Evolutionary conservation across 2,888 invertebrate genomes (phyloP), one percentile per base, ranked within the genome.

Genomic region (Caenorhabditis doughertyi): DNA sequence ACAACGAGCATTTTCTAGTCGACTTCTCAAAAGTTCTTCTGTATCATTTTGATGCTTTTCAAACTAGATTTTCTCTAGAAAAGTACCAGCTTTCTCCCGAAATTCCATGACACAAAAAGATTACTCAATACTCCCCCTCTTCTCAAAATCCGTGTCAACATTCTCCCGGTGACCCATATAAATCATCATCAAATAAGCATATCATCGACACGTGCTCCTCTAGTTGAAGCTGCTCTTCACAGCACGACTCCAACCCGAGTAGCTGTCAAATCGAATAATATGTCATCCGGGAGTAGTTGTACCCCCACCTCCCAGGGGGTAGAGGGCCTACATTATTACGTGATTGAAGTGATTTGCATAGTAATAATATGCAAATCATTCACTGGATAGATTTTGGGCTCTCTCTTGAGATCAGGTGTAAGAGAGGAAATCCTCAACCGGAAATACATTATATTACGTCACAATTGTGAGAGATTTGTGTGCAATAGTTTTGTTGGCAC

Each of bases 331-430:
- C 62, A 27, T 39, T 65, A 67, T 76, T 76, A 76, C 74, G 74
- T 76, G 74, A 76, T 76, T 76, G 74, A 76, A 76, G 67, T 67
- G 67, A 74, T 74, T 74, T 74, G 65, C 65, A 73, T 73, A 44
- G 71, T 44, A 62, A 58, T 71, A 35, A 71, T 72, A 51, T 58
- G 60, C 60, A 55, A 49, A 55, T 53, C 53, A n/a, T n/a, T n/a
- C n/a, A 55, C 42, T 18, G 51, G 13, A 21, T 29, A 44, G 29
- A 16, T 56, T 47, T 27, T n/a, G 21, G n/a, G 53, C 16, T 51
- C 39, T 21, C 8, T 7, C 23, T 29, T 16, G 29, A 29, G 27
- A 53, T 25, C n/a, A 56, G 16, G 18, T 18, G 16, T 32, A 16
- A 23, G 21, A n/a, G 21, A 56, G 44, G 39, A 53, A 58, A 32